Base-by-base conservation (phyloP, 2,113 vertebrate species). In the Helogale parvula region DNA sequence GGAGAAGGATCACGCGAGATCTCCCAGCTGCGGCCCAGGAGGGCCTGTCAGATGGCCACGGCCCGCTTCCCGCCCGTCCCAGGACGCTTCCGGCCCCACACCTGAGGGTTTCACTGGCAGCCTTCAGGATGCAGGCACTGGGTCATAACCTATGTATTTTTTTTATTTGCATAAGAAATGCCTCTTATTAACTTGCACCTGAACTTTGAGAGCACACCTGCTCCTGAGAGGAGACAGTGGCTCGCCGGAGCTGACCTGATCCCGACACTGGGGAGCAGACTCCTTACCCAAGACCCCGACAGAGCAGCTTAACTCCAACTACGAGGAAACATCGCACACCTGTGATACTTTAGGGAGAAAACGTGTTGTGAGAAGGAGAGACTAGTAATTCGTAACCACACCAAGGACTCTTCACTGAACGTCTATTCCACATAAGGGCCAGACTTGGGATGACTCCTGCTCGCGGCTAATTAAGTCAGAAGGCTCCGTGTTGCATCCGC, bases 161-260 rank as follows among this genome's bases (percentile, higher is more conserved):
- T 76, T 76, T 29, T 76, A 41, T 45, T 76, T 45, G 41, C 72
- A 16, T 29, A 4, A 45, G 41, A 15, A 16, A 31, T 9, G 72
- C 7, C 25, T 76, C 41, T 47, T 47, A 31, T 45, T 29, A 47
- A 29, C 41, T 45, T 60, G 21, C 21, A 29, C 72, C 7, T 16
- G 72, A 9, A 29, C 41, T 15, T 29, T 29, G 41, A 29, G 25
- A 76, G 41, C 41, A 3, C 41, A 4, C 25, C 38, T 16, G 25
- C 2, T 15, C 72, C 23, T 29, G 72, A 16, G 7, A 14, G 7
- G 41, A 29, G 41, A 47, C 72, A 31, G 4, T 25, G 25, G 38
- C 6, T 15, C 13, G 1, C 1, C 72, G 3, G 72, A 8, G 27
- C 38, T 0, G 6, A 45, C 41, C 72, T 29, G 25, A 45, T 29